Evolutionary conservation across 2,113 vertebrate species (phyloP).

Genomic region (Castor canadensis): DNA sequence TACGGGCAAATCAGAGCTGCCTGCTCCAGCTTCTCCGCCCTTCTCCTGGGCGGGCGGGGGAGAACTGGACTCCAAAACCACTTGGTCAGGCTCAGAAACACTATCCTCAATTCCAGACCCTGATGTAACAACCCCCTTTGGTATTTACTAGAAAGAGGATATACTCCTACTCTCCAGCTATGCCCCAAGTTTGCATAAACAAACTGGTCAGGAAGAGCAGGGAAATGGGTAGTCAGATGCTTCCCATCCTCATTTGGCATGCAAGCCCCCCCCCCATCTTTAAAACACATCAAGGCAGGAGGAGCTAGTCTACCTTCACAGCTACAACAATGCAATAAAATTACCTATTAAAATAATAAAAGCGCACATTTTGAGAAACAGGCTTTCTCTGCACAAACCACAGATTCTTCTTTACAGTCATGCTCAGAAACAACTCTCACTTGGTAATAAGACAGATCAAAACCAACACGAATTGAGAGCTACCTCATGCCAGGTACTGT

Average conservation of each 20-base stretch:
- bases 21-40: constrained; percentile 73
- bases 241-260: not conserved
- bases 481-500: not conserved
- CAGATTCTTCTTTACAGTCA: constrained; percentile 29
- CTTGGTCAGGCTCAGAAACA: constrained; percentile 53
- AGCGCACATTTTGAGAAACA: constrained; percentile 30
- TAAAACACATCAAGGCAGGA: constrained; percentile 37
- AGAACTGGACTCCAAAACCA: constrained; percentile 46
- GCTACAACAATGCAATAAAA: constrained; percentile 31
- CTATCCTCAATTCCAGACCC: constrained; percentile 48
- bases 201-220: constrained; percentile 26
- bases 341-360: constrained; percentile 35
- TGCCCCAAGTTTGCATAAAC: not conserved
- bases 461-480: not conserved
- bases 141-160: not conserved
- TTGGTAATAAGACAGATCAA: not conserved
- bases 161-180: not conserved
- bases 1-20: constrained; percentile 77
- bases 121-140: not conserved
- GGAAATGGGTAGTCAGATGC: not conserved
- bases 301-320: not conserved
- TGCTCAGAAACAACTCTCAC: constrained; percentile 29
- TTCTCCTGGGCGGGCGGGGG: constrained; percentile 58
- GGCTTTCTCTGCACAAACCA: constrained; percentile 16
- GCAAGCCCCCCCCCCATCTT: not conserved